Percentiles rank a stretch among this genome's conserved stretches.
Conservation (phyloP, 2,113 vertebrate genomes). For the Pluvianellus socialis region DNA sequence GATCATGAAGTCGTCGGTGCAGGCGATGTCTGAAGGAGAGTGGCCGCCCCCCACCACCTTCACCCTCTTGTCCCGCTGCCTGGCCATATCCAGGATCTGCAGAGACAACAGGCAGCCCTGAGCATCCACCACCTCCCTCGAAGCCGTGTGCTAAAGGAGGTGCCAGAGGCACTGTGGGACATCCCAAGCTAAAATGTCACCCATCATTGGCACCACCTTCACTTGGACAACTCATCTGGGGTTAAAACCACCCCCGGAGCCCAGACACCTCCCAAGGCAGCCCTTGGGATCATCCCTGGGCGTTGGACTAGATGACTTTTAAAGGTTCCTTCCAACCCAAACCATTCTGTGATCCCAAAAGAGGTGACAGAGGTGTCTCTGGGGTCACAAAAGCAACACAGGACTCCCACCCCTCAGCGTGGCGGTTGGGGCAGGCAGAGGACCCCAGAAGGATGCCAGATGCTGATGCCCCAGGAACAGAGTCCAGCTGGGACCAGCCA, state of each 20-base stretch:
- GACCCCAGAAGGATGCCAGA: neutral
- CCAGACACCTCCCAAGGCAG: neutral
- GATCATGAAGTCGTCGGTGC: constrained; percentile 78
- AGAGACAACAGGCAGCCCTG: neutral
- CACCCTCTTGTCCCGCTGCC: constrained; percentile 69
- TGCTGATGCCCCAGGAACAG: neutral
- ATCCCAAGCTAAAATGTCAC: neutral
- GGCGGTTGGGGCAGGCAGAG: neutral
- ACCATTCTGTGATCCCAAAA: neutral
- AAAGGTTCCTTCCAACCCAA: neutral
- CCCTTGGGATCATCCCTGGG: neutral
- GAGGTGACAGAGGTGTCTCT: neutral
- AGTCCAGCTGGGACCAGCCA: neutral
- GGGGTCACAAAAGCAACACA: neutral
- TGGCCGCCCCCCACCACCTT: constrained; percentile 77
- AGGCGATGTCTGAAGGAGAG: constrained; percentile 77
- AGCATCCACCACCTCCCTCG: neutral
- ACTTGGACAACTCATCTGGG: neutral
- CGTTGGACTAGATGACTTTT: neutral
- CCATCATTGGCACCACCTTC: neutral
- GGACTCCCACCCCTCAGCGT: neutral
- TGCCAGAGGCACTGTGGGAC: neutral
- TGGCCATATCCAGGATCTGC: constrained; percentile 75
- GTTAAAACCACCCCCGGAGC: neutral
- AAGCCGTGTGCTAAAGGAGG: accelerated